These are phyloP conservation scores for Diachrysia chrysitis DNA, from an alignment of 2,888 invertebrate genomes.

Conservation along the genomic window DNA sequence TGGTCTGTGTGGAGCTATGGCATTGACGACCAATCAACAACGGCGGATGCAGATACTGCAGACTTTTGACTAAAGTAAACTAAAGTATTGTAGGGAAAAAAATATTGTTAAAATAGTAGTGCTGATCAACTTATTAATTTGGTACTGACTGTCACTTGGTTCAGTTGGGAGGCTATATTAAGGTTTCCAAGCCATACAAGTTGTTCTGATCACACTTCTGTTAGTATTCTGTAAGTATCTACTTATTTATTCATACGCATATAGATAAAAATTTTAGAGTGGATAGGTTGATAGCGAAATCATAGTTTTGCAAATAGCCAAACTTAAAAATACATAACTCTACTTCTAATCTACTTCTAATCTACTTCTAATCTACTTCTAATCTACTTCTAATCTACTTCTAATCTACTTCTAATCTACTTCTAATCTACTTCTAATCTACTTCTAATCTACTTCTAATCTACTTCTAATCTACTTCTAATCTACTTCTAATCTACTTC, in stretches of 20 bases:
- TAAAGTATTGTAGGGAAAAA: background rate
- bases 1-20: background rate
- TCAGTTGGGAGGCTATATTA: background rate
- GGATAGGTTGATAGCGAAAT: conserved; percentile 26
- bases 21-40: background rate
- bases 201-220: background rate
- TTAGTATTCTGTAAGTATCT: background rate
- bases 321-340: conserved; percentile 40
- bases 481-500: too few species aligned
- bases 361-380: too few species aligned
- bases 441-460: too few species aligned
- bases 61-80: too few species aligned
- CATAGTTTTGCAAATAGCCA: conserved; percentile 31
- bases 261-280: conserved; percentile 23
- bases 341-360: conserved; percentile 41
- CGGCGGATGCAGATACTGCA: background rate
- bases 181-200: background rate
- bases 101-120: background rate
- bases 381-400: too few species aligned
- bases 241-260: conserved; percentile 32
- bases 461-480: too few species aligned
- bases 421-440: too few species aligned
- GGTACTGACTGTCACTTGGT: background rate
- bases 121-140: background rate
- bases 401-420: too few species aligned